These are phyloP conservation scores for Morphnarchus princeps DNA, from an alignment of 2,113 vertebrate species.

Conservation along the genomic window DNA sequence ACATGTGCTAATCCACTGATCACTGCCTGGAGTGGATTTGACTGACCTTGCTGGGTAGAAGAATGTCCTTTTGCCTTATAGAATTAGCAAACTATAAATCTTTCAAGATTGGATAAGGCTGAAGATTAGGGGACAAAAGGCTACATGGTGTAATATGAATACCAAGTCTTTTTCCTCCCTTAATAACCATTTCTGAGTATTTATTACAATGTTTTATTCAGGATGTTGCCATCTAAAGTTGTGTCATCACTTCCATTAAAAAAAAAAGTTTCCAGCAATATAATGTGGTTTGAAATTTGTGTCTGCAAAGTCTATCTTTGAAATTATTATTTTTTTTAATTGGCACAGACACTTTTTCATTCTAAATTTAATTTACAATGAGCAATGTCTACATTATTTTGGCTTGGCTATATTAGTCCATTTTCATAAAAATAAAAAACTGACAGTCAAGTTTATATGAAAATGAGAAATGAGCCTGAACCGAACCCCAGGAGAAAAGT, in stretches of 20 bases:
- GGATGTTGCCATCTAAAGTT: slow-evolving; percentile 27
- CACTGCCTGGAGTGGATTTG: not conserved
- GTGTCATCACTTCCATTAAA: slow-evolving; percentile 19
- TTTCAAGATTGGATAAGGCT: slow-evolving; percentile 14
- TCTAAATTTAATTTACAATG: slow-evolving; percentile 50
- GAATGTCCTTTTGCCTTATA: not conserved
- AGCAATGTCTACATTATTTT: slow-evolving; percentile 42
- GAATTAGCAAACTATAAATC: slow-evolving; percentile 55
- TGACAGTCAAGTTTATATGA: not conserved
- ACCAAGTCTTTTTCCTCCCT: not conserved
- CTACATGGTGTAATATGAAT: not conserved
- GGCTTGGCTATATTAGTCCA: slow-evolving; percentile 8
- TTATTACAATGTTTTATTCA: slow-evolving; percentile 19
- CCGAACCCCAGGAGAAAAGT: not conserved
- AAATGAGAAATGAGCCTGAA: slow-evolving; percentile 37
- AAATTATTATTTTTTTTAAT: not conserved
- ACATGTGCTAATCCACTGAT: slow-evolving; percentile 26
- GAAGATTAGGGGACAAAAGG: slow-evolving; percentile 12
- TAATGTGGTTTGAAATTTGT: not conserved
- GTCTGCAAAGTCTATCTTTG: not conserved
- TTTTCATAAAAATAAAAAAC: slow-evolving; percentile 4
- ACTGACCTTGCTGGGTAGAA: not conserved
- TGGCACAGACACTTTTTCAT: not conserved
- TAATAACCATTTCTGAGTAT: not conserved
- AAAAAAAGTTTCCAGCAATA: not conserved